phyloP scores from a whole-genome alignment of 2,888 invertebrate genomes.

The Lamellibrachia columna region DNA sequence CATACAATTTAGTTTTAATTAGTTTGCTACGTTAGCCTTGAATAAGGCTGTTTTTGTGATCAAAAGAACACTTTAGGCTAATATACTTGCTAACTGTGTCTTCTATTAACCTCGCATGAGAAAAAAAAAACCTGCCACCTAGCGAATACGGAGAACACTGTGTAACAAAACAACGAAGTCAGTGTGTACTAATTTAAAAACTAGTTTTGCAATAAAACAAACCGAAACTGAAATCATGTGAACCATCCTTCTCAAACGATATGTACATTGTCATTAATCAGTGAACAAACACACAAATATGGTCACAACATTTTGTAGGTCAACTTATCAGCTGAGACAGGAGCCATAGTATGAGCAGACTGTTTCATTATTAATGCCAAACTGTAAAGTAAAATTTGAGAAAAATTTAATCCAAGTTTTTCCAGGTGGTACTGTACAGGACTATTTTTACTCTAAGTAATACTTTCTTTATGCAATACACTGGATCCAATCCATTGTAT shows the following conservation, averaged over 20 bases:
- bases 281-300: not conserved
- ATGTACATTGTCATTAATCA: not conserved
- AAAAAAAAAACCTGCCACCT: too few species aligned
- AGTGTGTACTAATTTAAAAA: too few species aligned
- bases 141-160: not conserved
- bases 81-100: too few species aligned
- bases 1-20: too few species aligned
- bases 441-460: too few species aligned
- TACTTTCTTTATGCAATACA: too few species aligned
- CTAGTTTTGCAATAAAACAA: not conserved
- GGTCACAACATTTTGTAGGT: not conserved
- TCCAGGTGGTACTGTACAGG: not conserved
- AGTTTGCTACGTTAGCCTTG: too few species aligned
- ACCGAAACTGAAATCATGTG: not conserved
- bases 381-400: not conserved
- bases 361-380: not conserved
- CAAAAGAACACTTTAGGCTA: too few species aligned
- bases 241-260: not conserved
- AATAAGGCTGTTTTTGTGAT: too few species aligned
- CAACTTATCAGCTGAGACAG: not conserved
- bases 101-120: too few species aligned
- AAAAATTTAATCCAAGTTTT: not conserved
- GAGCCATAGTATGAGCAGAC: not conserved
- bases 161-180: not conserved
- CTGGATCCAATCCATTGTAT: too few species aligned